Percentiles rank a stretch among this genome's conserved stretches.
Evolutionary conservation across 2,888 invertebrate species (phyloP).

Genomic region (Lithodes maja): DNA sequence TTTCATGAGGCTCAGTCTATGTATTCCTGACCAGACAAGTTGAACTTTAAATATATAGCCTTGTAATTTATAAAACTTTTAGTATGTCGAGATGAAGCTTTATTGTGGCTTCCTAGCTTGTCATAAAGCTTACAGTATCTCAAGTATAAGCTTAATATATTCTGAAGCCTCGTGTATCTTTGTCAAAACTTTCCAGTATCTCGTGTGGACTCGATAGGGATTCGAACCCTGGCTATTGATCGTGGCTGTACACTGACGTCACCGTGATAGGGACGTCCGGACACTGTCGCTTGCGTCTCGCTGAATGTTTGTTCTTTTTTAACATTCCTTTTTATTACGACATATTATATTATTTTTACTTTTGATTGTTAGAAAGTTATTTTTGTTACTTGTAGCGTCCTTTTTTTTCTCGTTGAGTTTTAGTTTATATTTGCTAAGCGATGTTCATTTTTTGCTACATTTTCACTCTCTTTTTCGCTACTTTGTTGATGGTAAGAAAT

Average conservation of each 20-base stretch:
- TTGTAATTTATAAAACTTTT: too few relatives aligned
- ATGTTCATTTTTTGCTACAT: background rate
- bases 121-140: too few relatives aligned
- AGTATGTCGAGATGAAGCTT: too few relatives aligned
- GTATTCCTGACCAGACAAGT: too few relatives aligned
- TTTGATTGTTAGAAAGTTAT: constrained; percentile 2
- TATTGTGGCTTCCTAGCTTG: too few relatives aligned
- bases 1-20: too few relatives aligned
- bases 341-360: constrained; percentile 23
- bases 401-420: constrained; percentile 3
- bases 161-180: too few relatives aligned
- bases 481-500: constrained; percentile 1
- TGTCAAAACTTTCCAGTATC: too few relatives aligned
- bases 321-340: constrained; percentile 17
- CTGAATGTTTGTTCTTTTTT: constrained; percentile 6
- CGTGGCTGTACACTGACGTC: background rate
- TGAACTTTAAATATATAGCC: too few relatives aligned
- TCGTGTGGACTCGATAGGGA: too few relatives aligned
- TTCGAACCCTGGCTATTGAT: too few relatives aligned
- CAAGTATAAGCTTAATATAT: too few relatives aligned
- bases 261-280: background rate
- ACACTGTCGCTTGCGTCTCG: background rate
- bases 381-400: constrained; percentile 25
- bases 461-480: background rate
- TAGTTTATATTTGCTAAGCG: background rate